Evolutionary conservation across 2,113 vertebrate species (phyloP).

Genomic region (Acinonyx jubatus): DNA sequence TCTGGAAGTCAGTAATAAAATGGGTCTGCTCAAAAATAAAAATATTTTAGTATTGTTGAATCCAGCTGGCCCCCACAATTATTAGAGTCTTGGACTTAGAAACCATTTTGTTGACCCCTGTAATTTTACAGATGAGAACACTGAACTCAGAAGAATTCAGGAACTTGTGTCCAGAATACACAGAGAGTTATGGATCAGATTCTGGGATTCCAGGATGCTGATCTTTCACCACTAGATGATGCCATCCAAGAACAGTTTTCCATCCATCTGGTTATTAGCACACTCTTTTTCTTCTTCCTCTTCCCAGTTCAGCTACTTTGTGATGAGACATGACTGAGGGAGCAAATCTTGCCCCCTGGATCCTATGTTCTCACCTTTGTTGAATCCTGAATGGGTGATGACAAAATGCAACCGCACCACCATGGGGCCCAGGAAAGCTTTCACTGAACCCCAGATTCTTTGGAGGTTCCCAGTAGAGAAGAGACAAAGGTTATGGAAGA

Average conservation of each 20-base stretch:
- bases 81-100: background rate
- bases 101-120: background rate
- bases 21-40: background rate
- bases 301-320: background rate
- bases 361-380: background rate
- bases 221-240: background rate
- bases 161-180: background rate
- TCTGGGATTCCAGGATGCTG: no score
- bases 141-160: background rate
- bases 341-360: background rate
- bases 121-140: conserved; percentile 28
- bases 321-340: background rate
- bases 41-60: conserved; percentile 32
- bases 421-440: background rate
- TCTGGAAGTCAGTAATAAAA: conserved; percentile 1
- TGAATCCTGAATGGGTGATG: background rate
- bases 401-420: background rate
- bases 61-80: background rate
- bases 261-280: background rate
- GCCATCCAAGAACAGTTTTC: background rate
- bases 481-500: background rate
- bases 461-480: background rate
- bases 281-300: background rate
- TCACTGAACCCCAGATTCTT: background rate
- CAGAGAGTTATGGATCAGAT: background rate